Evolutionary conservation across 2,797 vertebrate species (phyloP).

Genomic region (Tadarida brasiliensis): DNA sequence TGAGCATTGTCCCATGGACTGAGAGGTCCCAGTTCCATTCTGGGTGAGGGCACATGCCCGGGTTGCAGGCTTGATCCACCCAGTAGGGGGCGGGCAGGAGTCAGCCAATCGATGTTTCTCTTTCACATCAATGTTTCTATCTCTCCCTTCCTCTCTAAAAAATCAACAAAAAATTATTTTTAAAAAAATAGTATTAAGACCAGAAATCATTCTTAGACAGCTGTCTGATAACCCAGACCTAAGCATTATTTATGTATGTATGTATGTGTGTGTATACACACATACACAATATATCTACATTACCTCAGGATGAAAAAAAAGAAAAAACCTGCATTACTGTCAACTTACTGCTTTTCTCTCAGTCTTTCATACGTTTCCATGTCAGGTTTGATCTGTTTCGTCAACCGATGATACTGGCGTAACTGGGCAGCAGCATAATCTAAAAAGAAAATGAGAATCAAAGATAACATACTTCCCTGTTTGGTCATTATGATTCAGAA

Average conservation of each 20-base stretch:
- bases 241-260: not conserved
- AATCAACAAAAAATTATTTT: too few relatives aligned
- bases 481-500: not conserved
- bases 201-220: not conserved
- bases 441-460: constrained; percentile 75
- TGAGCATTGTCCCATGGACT: too few relatives aligned
- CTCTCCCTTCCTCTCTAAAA: too few relatives aligned
- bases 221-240: not conserved
- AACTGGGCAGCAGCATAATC: constrained; percentile 97
- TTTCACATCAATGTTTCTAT: too few relatives aligned
- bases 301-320: not conserved
- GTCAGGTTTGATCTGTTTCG: constrained; percentile 96
- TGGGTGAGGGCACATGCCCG: too few relatives aligned
- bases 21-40: too few relatives aligned
- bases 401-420: constrained; percentile 97
- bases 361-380: constrained; percentile 94
- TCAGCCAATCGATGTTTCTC: too few relatives aligned
- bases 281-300: not conserved
- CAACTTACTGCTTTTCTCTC: constrained; percentile 93
- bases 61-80: too few relatives aligned
- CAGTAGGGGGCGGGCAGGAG: too few relatives aligned
- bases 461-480: not conserved
- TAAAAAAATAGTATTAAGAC: not conserved
- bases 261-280: not conserved
- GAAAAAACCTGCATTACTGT: too few relatives aligned